A percentile compares a stretch with the other conserved stretches of the same genome.
Conservation (phyloP, 2,888 invertebrate genomes). For the Limnephilus lunatus region DNA sequence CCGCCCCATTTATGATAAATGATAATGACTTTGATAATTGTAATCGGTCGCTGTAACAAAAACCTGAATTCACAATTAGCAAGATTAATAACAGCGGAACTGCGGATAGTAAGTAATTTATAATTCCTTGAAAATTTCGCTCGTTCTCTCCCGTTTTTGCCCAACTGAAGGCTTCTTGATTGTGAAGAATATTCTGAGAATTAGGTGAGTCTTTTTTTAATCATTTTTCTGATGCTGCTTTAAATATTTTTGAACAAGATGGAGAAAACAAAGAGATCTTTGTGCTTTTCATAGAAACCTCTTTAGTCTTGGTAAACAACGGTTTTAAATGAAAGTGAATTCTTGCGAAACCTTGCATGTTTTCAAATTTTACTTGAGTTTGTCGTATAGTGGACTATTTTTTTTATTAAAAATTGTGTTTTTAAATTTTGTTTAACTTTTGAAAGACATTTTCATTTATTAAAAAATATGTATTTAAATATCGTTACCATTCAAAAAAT, state of each 20-base stretch:
- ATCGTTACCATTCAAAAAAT: too few species aligned
- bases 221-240: background rate
- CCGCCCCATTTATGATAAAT: conserved; percentile 61
- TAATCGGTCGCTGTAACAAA: conserved; percentile 58
- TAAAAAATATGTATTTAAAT: too few species aligned
- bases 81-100: conserved; percentile 55
- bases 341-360: background rate
- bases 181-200: background rate
- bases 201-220: background rate
- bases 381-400: background rate
- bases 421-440: background rate
- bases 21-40: conserved; percentile 62
- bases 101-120: conserved; percentile 11
- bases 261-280: background rate
- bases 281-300: background rate
- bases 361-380: background rate
- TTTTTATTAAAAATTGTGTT: background rate
- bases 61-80: conserved; percentile 61
- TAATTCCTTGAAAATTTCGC: conserved; percentile 2
- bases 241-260: background rate
- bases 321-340: background rate
- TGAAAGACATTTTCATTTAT: too few species aligned
- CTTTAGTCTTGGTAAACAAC: background rate
- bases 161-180: background rate
- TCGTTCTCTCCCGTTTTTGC: background rate